A percentile compares a stretch with the other conserved stretches of the same genome.
phyloP scores from a whole-genome alignment of 2,888 invertebrate species.

The Neoscelio sp. region DNA sequence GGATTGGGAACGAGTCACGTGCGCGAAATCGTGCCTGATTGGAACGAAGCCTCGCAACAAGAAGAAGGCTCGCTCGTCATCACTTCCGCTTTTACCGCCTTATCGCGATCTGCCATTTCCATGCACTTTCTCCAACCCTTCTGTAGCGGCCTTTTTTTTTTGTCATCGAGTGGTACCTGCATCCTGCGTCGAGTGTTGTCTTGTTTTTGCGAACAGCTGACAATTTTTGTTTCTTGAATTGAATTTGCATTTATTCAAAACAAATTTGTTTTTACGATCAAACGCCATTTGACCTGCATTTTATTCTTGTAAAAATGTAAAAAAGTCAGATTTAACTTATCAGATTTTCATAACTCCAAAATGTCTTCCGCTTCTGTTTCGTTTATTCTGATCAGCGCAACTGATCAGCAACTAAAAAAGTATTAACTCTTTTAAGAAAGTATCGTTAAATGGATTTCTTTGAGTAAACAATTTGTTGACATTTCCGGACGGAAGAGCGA shows the following conservation, averaged over 20 bases:
- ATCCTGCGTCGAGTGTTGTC: slow-evolving; percentile 16
- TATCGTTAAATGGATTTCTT: no score
- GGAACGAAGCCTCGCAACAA: slow-evolving; percentile 32
- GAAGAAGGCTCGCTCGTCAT: slow-evolving; percentile 29
- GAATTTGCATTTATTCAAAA: no score
- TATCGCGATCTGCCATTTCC: slow-evolving; percentile 47
- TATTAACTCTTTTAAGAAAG: no score
- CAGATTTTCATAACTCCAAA: no score
- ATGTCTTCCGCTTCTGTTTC: not conserved
- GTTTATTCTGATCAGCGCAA: not conserved
- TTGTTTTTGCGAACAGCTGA: slow-evolving; percentile 17
- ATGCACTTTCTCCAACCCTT: slow-evolving; percentile 37
- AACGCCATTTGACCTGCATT: no score
- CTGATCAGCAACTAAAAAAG: no score
- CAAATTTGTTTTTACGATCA: no score
- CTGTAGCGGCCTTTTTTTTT: not conserved
- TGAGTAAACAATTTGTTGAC: no score
- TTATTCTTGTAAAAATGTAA: no score
- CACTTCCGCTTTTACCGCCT: slow-evolving; percentile 52
- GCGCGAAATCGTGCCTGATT: slow-evolving; percentile 49
- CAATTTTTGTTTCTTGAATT: not conserved
- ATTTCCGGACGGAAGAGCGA: no score
- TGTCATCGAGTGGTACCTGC: slow-evolving; percentile 18
- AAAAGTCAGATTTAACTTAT: no score
- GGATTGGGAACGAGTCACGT: slow-evolving; percentile 57